Evolutionary conservation across 2,797 vertebrate species (phyloP).

Genomic region (Chromis chromis): DNA sequence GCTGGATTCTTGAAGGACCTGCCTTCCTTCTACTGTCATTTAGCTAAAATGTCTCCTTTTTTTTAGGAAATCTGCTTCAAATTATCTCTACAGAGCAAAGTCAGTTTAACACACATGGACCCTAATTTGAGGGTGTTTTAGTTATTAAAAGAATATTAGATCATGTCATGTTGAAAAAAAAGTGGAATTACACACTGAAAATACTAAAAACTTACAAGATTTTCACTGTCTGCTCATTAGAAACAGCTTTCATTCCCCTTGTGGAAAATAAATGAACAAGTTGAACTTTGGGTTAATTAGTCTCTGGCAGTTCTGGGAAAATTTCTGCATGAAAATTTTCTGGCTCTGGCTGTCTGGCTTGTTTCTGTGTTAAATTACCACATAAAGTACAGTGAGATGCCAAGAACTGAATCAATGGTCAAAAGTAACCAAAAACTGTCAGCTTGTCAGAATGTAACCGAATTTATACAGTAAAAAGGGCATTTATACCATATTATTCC

Average conservation of each 20-base stretch:
- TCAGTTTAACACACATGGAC: conserved; percentile 10
- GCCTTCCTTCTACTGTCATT: conserved; percentile 42
- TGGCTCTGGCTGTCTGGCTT: neutral
- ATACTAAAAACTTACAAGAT: conserved; percentile 5
- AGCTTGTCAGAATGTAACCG: neutral
- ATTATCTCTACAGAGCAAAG: conserved; percentile 23
- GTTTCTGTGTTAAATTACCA: conserved; percentile 14
- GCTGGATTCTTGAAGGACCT: conserved; percentile 38
- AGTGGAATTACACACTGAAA: conserved; percentile 24
- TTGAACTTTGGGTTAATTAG: conserved; percentile 53
- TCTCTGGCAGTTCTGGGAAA: conserved; percentile 9
- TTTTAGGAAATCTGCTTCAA: conserved; percentile 39
- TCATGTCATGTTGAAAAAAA: conserved; percentile 15
- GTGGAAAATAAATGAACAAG: conserved; percentile 47
- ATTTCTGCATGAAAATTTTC: conserved; percentile 5
- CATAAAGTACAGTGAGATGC: neutral
- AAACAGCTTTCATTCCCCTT: conserved; percentile 15
- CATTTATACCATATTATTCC: neutral
- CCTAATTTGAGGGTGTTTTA: conserved; percentile 10
- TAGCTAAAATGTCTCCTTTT: conserved; percentile 39
- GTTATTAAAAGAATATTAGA: conserved; percentile 28
- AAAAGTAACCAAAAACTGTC: neutral
- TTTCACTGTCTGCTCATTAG: conserved; percentile 27
- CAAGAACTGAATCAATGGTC: neutral
- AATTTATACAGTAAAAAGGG: neutral